Evolutionary conservation across 2,797 vertebrate genomes (phyloP).

Genomic region (Thalassophryne amazonica): DNA sequence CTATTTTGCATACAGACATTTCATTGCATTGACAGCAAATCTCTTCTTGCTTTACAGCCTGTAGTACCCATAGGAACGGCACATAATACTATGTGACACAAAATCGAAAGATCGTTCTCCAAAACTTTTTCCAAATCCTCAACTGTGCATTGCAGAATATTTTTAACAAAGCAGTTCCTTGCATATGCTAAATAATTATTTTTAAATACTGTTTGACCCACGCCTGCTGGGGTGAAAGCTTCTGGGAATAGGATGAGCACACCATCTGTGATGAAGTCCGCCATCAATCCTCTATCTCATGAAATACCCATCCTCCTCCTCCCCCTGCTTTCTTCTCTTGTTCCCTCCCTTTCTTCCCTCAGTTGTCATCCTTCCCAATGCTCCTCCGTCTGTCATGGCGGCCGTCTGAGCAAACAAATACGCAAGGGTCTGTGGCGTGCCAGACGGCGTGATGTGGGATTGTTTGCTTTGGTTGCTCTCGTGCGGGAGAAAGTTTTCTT

Average conservation of each 20-base stretch:
- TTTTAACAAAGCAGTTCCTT: constrained; percentile 17
- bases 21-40: too few relatives aligned
- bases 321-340: constrained; percentile 22
- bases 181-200: constrained; percentile 51
- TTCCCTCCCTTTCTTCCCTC: constrained; percentile 12
- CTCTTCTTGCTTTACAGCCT: too few relatives aligned
- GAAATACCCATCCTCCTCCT: constrained; percentile 34
- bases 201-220: constrained; percentile 41
- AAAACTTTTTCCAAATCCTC: too few relatives aligned
- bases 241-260: constrained; percentile 56
- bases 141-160: constrained; percentile 1
- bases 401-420: constrained; percentile 72
- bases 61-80: too few relatives aligned
- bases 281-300: constrained; percentile 40
- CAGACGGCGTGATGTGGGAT: constrained; percentile 62
- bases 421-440: constrained; percentile 39
- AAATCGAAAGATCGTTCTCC: too few relatives aligned
- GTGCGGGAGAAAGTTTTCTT: constrained; percentile 73
- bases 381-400: constrained; percentile 67
- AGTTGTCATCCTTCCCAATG: constrained; percentile 38
- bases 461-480: constrained; percentile 74
- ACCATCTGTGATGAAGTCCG: constrained; percentile 67
- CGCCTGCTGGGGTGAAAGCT: constrained; percentile 48
- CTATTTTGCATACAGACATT: too few relatives aligned
- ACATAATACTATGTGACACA: too few relatives aligned